phyloP scores from a whole-genome alignment of 2,888 invertebrate genomes.

The Strigamia maritima region DNA sequence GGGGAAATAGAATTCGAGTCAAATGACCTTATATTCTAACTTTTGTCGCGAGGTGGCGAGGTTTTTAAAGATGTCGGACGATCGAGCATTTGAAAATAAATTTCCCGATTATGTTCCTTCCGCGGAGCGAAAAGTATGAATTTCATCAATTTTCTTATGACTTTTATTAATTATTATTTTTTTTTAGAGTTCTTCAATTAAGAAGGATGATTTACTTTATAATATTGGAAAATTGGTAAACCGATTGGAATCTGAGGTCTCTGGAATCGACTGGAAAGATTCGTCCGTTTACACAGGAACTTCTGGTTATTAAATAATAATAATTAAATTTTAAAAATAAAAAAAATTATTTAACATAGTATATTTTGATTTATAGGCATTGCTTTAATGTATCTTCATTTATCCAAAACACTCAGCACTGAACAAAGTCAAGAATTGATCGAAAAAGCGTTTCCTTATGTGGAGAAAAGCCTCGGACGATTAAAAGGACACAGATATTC shows the following conservation, averaged over 20 bases:
- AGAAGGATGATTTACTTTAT: neutral
- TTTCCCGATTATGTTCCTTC: constrained; percentile 36
- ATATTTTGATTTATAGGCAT: constrained; percentile 54
- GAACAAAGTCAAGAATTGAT: constrained; percentile 51
- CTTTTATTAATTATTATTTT: neutral
- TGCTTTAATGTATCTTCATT: constrained; percentile 63
- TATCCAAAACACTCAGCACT: constrained; percentile 47
- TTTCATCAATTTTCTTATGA: neutral
- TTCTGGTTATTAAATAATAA: constrained; percentile 53
- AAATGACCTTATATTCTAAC: neutral
- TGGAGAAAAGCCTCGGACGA: constrained; percentile 49
- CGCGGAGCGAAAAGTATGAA: neutral
- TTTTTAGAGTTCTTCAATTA: neutral
- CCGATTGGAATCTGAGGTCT: constrained; percentile 34
- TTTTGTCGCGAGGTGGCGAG: neutral
- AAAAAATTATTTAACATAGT: neutral
- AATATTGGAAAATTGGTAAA: constrained; percentile 36
- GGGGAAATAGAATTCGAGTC: neutral
- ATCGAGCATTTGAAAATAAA: constrained; percentile 39
- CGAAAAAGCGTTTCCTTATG: constrained; percentile 50
- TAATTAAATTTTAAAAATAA: neutral
- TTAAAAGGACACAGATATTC: constrained; percentile 59
- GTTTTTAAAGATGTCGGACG: neutral
- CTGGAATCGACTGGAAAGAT: constrained; percentile 53
- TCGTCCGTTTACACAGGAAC: constrained; percentile 72